Conservation (phyloP, 2,797 vertebrate genomes). For the Typhlichthys eigenmanni region DNA sequence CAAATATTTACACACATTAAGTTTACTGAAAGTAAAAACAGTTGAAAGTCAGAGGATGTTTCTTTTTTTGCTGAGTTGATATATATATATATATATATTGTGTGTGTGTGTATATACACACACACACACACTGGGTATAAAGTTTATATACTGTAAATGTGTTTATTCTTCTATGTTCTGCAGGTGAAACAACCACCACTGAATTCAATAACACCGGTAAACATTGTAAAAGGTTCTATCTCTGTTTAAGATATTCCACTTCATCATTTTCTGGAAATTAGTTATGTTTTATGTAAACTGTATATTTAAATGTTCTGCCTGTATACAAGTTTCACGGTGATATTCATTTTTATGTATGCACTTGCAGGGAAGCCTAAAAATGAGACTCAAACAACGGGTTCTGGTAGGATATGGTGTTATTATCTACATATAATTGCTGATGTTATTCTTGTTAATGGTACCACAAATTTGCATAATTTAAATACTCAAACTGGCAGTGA, state of each 20-base stretch:
- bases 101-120: no score
- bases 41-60: no score
- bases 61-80: no score
- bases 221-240: background rate
- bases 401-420: conserved; percentile 18
- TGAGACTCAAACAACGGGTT: fast-evolving
- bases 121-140: no score
- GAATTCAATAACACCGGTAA: background rate
- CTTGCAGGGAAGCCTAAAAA: background rate
- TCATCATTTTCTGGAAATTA: no score
- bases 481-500: conserved; percentile 11
- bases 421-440: background rate
- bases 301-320: no score
- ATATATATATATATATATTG: no score
- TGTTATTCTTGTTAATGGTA: background rate
- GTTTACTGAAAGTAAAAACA: no score
- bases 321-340: background rate
- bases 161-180: background rate
- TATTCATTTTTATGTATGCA: background rate
- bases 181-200: background rate
- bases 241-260: background rate
- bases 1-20: no score
- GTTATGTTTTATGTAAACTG: no score
- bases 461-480: conserved; percentile 18
- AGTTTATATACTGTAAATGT: no score